These are phyloP conservation scores for Bothrops jararaca DNA, from an alignment of 2,113 vertebrate species.

Conservation along the genomic window DNA sequence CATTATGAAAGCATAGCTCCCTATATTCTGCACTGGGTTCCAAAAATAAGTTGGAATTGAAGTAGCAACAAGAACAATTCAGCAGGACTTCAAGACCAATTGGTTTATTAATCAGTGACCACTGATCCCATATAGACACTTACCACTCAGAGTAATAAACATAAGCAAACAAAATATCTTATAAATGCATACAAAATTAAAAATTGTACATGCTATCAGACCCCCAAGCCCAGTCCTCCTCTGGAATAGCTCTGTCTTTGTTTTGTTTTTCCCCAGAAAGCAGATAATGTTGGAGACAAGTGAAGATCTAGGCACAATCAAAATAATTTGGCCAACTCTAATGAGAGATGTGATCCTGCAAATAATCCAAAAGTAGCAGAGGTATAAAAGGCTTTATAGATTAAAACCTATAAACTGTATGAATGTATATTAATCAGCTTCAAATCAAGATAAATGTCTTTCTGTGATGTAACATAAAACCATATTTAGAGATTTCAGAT, in stretches of 20 bases:
- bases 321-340: background rate
- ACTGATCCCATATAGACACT: background rate
- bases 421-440: background rate
- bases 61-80: background rate
- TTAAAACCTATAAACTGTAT: background rate
- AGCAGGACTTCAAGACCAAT: background rate
- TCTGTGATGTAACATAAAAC: background rate
- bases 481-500: background rate
- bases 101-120: background rate
- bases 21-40: background rate
- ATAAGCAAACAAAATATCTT: background rate
- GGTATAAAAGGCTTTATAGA: background rate
- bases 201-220: background rate
- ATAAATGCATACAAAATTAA: background rate
- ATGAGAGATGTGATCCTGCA: background rate
- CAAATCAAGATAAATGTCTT: background rate
- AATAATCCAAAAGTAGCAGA: background rate
- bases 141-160: background rate
- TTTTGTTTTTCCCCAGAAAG: background rate
- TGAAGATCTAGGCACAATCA: background rate
- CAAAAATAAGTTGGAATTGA: background rate
- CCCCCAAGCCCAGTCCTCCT: background rate
- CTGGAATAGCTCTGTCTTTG: background rate
- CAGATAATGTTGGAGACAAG: background rate
- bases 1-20: background rate